Evolutionary conservation across 2,113 vertebrate species (phyloP), one percentile per base, ranked within the genome.

Genomic region (Trogon surrucura): DNA sequence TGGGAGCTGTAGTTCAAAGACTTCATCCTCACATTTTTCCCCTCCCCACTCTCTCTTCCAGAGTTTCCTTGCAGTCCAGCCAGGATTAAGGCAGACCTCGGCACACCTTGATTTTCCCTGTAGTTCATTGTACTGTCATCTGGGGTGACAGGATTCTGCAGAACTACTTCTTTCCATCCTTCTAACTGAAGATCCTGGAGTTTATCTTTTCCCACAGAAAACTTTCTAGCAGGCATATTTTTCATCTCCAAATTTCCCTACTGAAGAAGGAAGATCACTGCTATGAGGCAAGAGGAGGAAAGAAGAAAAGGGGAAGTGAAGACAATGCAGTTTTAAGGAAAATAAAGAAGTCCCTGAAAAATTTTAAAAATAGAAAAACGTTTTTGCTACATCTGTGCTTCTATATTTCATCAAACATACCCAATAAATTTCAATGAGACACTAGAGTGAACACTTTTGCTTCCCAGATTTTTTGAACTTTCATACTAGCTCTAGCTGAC

Each of bases 261-360:
- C 69, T 88, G 56, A 41, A 71, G 38, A 81, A 54, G 21, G 34
- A 71, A 85, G 53, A 95, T 95, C 89, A 94, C 32, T 50, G 12
- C 80, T 94, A 94, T 58, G 87, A 91, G 69, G 77, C 65, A 95
- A 83, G 62, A 91, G 6, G 51, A 92, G 26, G 62, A 79, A 91
- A 75, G 73, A 85, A 85, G 13, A 81, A 53, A 85, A 79, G 69
- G 13, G 57, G 36, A 58, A 91, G 66, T 45, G 15, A 92, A 87
- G 84, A 95, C 58, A 16, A 65, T 48, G 32, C 44, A 67, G 79
- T 69, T 81, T 45, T 27, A 84, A 74, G 26, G 29, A 65, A 81
- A 84, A 93, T 86, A 92, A 95, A 71, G 85, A 80, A 80, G 44
- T 53, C 47, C 5, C 44, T 80, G 66, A 50, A 81, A 96, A 88